Base-by-base conservation (phyloP, 2,797 vertebrate species). In the Gymnothorax reevesii region DNA sequence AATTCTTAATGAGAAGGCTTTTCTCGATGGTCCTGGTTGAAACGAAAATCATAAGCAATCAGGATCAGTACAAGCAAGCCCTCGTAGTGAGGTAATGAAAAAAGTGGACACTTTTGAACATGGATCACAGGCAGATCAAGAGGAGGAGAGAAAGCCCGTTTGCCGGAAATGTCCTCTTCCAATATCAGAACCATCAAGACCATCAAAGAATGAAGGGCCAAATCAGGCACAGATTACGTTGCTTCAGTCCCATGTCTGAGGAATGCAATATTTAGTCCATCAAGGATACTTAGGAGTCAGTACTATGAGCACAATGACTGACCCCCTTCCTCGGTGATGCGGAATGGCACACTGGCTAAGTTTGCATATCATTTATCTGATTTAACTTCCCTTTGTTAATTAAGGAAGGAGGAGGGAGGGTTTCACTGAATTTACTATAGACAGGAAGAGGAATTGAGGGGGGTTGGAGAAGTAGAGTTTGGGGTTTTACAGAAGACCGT, bases 61-160 rank as follows among this genome's bases (percentile, higher is more conserved):
- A 42, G 33, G 55, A 64, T 85, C 87, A 75, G 33, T 82, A 84
- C 62, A 77, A 79, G 42, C 20, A 6, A 20, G 57, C 80, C 22
- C 22, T 33, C 71, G 90, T 82, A 89, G 89, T 88, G 85, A 77
- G 89, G 89, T 87, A 55, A 86, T 15, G 9, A 62, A 84, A 89
- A 66, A 57, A 25, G 62, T 80, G 8, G 82, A 54, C 87, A 84
- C 75, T 84, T 87, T 88, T 83, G 77, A 87, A 85, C 83, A 59
- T 84, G 71, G 54, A 79, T 79, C 3, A 17, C 82, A 42, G 33
- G 17, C 77, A 83, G 86, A 75, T 89, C 86, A 88, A 90, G 85
- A 71, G 86, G 85, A 15, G 55, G 83, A 79, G 60, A 87, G 86
- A 64, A 88, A 54, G 60, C 77, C 77, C 17, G 1, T 9, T 33